Evolutionary conservation across 2,113 vertebrate genomes (phyloP), one percentile per base, ranked within the genome.

Genomic region (Oncorhynchus nerka): DNA sequence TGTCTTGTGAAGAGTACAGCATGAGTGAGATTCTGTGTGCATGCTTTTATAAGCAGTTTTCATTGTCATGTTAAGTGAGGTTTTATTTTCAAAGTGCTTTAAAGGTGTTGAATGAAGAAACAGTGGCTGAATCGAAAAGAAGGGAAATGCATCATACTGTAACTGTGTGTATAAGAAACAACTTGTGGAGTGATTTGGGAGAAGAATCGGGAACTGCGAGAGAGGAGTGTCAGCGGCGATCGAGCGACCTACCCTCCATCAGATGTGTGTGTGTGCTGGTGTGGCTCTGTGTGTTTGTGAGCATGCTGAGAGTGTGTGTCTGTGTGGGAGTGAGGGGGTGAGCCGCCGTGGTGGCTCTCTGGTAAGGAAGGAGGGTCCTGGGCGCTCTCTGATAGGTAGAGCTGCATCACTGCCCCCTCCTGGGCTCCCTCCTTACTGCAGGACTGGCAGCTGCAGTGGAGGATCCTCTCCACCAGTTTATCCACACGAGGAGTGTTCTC

Each of bases 401-500:
- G 94, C 4, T 95, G 95, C 94, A 98, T 94, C 75, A 96, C 90
- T 48, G 94, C 93, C 79, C 95, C 96, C 86, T 97, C 97, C 55
- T 96, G 96, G 86, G 85, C 91, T 0, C 93, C 93, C 77, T 99
- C 97, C 87, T 96, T 97, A 85, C 95, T 96, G 0, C 98, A 99
- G 0, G 97, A 96, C 93, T 99, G 97, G 89, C 98, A 99, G 93
- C 97, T 99, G 71, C 98, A 99, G 75, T 95, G 95, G 67, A 97
- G 84, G 34, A 99, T 99, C 90, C 95, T 95, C 90, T 99, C 98
- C 88, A 99, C 98, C 88, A 99, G 87, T 76, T 99, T 99, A 83
- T 99, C 96, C 81, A 99, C 97, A 1, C 92, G 91, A 65, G 96
- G 96, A 61, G 95, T 92, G 57, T 96, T 96, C 1, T 97, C 94